Base-by-base conservation (phyloP, 2,113 vertebrate genomes). In the Marcusenius ussheri region DNA sequence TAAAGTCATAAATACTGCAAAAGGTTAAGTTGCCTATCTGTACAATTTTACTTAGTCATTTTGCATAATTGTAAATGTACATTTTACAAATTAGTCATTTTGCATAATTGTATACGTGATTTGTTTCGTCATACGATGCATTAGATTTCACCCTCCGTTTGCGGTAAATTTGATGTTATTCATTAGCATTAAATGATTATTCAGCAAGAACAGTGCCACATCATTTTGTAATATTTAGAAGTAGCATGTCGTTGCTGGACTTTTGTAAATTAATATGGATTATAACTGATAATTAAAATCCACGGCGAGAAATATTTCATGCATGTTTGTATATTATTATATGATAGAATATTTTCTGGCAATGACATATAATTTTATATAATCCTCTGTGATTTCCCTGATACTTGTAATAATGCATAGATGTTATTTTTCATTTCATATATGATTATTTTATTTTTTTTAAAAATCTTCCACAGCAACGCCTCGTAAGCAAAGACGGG, bases 401-500 rank as follows among this genome's bases (percentile, higher is more conserved):
- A 53, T 47, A 13, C 13, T n/a, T 77, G 1, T 35, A 24, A 0
- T 11, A 47, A 45, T 84, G 83, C 47, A 84, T 42, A 13, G 19
- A 46, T 84, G 19, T 24, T 46, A 84, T 46, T 84, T n/a, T 84
- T 45, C 7, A 45, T 24, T 45, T 42, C 39, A 45, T 83, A 83
- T 42, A 21, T 83, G 80, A 24, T 83, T 83, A 2, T 46, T 15
- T 74, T 27, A 3, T 62, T 24, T 58, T 13, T 13, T 0, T 42
- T 0, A 0, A 15, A 17, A 11, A 8, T 66, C 83, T 49, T 93
- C 92, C 56, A 21, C 95, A 99, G 98, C 95, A 47, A 97, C 97
- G 53, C 98, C 98, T 56, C 96, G 98, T 90, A 99, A 99, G 93
- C 98, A 99, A 95, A 95, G 98, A 91, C 95, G 98, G 88, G 98